Evolutionary conservation across 2,797 vertebrate species (phyloP).

Genomic region (Gila robusta): DNA sequence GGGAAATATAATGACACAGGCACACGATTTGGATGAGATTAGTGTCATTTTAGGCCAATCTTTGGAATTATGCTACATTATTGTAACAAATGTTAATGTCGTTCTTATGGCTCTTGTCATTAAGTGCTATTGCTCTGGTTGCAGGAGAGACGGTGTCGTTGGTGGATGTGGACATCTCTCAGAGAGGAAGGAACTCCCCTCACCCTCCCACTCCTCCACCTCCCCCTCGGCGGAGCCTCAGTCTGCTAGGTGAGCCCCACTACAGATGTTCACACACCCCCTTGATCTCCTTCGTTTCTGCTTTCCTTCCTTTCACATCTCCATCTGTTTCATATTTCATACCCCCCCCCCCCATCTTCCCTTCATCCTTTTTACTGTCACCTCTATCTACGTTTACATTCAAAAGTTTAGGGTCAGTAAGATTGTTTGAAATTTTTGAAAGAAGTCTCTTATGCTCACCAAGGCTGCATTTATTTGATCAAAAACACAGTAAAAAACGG

Average conservation of each 20-base stretch:
- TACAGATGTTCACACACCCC: slow-evolving; percentile 4
- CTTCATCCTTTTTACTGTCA: background rate
- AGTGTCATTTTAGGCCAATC: slow-evolving; percentile 11
- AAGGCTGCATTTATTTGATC: background rate
- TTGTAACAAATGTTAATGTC: slow-evolving; percentile 16
- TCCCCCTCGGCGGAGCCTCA: slow-evolving; percentile 94
- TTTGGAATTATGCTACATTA: slow-evolving; percentile 7
- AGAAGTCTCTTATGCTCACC: background rate
- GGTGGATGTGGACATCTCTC: slow-evolving; percentile 96
- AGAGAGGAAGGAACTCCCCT: slow-evolving; percentile 86
- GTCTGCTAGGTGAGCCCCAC: slow-evolving; percentile 87
- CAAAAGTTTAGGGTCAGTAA: background rate
- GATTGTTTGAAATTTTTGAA: background rate
- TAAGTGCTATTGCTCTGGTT: slow-evolving; percentile 27
- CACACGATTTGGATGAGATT: slow-evolving; percentile 30
- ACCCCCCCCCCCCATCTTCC: background rate
- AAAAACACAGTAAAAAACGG: background rate
- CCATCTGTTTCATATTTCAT: background rate
- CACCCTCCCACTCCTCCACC: slow-evolving; percentile 94
- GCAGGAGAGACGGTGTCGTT: slow-evolving; percentile 95
- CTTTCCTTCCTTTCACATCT: slow-evolving; percentile 19
- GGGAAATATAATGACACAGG: slow-evolving; percentile 26
- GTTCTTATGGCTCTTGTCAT: slow-evolving; percentile 4
- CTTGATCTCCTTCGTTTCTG: slow-evolving; percentile 34
- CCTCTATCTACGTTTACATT: background rate